Evolutionary conservation across 2,113 vertebrate species (phyloP).

Genomic region (Aegithalos caudatus): DNA sequence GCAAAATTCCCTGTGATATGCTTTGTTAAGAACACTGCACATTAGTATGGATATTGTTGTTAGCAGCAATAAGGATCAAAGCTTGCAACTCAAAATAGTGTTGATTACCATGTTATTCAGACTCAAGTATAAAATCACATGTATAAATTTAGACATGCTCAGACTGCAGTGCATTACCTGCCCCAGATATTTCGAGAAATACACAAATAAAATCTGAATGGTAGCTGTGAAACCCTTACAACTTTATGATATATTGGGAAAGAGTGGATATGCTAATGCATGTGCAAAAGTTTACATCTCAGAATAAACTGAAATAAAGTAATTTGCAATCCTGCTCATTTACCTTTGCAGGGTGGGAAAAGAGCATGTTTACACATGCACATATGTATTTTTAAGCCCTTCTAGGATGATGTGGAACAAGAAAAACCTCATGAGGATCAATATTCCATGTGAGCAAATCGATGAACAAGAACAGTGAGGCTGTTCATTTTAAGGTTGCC

Average conservation of each 20-base stretch:
- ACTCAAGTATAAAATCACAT: not conserved
- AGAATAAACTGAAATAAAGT: not conserved
- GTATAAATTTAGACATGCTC: not conserved
- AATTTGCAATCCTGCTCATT: not conserved
- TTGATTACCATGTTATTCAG: not conserved
- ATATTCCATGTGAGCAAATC: not conserved
- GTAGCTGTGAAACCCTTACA: not conserved
- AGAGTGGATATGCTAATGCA: not conserved
- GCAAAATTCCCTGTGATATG: not conserved
- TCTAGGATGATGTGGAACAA: not conserved
- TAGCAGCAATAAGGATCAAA: slow-evolving; percentile 1
- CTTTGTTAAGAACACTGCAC: not conserved
- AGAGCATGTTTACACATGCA: not conserved
- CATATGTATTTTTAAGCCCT: not conserved
- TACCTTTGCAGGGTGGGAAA: not conserved
- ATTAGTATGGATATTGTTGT: not conserved
- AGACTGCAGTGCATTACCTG: not conserved
- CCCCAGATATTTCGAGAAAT: not conserved
- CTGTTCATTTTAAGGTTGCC: not conserved
- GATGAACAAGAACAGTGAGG: not conserved
- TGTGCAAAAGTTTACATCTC: not conserved
- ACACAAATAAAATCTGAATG: not conserved
- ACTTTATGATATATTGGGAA: not conserved
- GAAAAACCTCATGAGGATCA: not conserved
- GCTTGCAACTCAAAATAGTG: not conserved